phyloP scores from a whole-genome alignment of 2,888 invertebrate genomes.

The Drosophila putrida region DNA sequence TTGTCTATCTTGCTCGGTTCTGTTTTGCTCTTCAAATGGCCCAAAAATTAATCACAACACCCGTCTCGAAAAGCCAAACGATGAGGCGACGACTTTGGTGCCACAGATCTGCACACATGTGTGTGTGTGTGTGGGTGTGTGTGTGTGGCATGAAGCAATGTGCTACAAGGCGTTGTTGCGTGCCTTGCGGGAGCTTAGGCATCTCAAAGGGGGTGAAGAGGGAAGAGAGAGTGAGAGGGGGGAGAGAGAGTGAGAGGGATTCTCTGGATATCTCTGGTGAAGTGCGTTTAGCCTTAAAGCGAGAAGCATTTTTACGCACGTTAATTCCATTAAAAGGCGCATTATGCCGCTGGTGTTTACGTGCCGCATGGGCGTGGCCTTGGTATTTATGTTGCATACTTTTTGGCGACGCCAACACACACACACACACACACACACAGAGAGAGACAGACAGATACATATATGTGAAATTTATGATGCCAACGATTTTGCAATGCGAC shows the following conservation, averaged over 20 bases:
- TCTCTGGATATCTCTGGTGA: constrained; percentile 6
- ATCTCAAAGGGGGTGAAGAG: not conserved
- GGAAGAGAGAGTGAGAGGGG: too few relatives aligned
- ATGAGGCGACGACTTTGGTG: constrained; percentile 14
- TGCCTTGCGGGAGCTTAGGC: not conserved
- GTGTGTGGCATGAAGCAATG: constrained; percentile 22
- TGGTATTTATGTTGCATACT: constrained; percentile 61
- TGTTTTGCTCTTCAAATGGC: constrained; percentile 29
- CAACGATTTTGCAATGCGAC: constrained; percentile 35
- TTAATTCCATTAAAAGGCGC: constrained; percentile 69
- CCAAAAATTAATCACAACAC: constrained; percentile 61
- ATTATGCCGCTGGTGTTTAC: constrained; percentile 50
- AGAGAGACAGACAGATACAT: not conserved
- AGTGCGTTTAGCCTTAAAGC: constrained; percentile 26
- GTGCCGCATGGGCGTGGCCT: constrained; percentile 49
- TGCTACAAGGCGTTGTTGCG: constrained; percentile 17
- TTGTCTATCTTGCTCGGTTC: not conserved
- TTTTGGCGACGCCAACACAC: constrained; percentile 35
- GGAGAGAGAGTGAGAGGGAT: not conserved
- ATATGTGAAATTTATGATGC: constrained; percentile 30
- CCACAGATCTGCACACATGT: constrained; percentile 27
- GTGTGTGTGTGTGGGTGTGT: constrained; percentile 33
- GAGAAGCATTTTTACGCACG: constrained; percentile 60
- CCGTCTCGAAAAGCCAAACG: constrained; percentile 13
- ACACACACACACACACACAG: constrained; percentile 4